These are phyloP conservation scores for Toxotes lorentzi DNA, from an alignment of 2,797 vertebrate genomes.

Conservation along the genomic window DNA sequence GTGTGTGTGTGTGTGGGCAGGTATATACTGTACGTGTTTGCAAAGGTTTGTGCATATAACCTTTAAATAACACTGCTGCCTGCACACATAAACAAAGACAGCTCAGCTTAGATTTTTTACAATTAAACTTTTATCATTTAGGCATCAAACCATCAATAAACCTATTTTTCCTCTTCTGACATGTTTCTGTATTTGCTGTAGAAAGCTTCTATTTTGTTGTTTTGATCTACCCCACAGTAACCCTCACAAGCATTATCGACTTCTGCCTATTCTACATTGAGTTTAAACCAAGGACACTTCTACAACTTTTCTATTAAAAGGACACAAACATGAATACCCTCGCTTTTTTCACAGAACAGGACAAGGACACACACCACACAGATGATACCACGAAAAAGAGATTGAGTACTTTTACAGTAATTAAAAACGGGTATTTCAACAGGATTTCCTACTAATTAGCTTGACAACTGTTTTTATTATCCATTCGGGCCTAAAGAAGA, in stretches of 20 bases:
- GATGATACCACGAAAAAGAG: background rate
- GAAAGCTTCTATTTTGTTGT: background rate
- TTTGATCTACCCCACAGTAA: background rate
- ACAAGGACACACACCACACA: background rate
- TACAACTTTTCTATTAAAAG: slow-evolving; percentile 55
- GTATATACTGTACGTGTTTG: background rate
- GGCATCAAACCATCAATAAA: background rate
- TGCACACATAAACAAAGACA: background rate
- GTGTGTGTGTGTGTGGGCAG: background rate
- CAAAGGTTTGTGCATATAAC: background rate
- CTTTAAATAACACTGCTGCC: background rate
- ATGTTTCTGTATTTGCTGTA: background rate
- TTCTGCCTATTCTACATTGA: slow-evolving; percentile 10
- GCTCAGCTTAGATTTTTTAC: background rate
- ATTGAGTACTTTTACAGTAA: slow-evolving; percentile 15
- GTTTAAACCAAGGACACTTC: slow-evolving; percentile 49
- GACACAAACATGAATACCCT: slow-evolving; percentile 13
- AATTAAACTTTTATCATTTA: background rate
- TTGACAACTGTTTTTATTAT: slow-evolving; percentile 43
- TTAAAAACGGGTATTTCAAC: slow-evolving; percentile 33
- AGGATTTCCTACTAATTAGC: slow-evolving; percentile 51
- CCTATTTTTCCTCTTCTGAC: background rate
- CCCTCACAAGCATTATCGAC: slow-evolving; percentile 5
- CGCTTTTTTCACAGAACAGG: slow-evolving; percentile 19
- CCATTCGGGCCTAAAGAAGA: slow-evolving; percentile 22